Base-by-base conservation (phyloP, 1,140 invertebrate species). In the Drosophila trapezifrons region DNA sequence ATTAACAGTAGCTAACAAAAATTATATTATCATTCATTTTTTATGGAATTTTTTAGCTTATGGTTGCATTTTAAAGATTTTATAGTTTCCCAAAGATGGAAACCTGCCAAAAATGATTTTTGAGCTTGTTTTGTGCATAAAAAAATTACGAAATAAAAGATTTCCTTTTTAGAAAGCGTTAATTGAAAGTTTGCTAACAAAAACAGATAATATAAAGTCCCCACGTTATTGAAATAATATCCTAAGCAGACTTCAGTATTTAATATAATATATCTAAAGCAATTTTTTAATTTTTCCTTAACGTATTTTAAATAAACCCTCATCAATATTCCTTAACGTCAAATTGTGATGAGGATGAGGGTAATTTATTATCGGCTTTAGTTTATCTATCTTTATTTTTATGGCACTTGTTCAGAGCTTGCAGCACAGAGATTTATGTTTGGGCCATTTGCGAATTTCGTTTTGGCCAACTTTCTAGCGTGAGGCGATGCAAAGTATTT, bases 391-490 rank as follows among this genome's bases (percentile, higher is more conserved):
- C 27, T 47, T 38, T 47, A 42, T 80, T 74, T 77, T 38, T 46
- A 52, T 46, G 64, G 35, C 37, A 51, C 60, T 76, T 38, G 49
- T 20, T 35, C 15, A n/a, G n/a, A n/a, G 35, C 59, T 55, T 77
- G 47, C 55, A 58, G 37, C 63, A 25, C 1, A 20, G 13, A 18
- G 65, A 71, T 58, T 58, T 71, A 71, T 58, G 51, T 71, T 59
- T 76, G 37, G 32, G 38, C 52, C 45, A 60, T 81, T 85, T 76
- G 65, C 52, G 72, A 73, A 77, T 89, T 89, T 87, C 69, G 70
- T 74, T 89, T 87, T 80, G 69, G 76, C 80, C 76, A 89, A 87
- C 84, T 87, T 87, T 87, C 84, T 84, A 87, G 85, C 77, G 84
- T 84, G 73, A 78, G 77, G 79, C 87, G 79, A 87, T 87, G 80